Base-by-base conservation (phyloP, 2,888 invertebrate genomes). In the Acholoe squamosa region DNA sequence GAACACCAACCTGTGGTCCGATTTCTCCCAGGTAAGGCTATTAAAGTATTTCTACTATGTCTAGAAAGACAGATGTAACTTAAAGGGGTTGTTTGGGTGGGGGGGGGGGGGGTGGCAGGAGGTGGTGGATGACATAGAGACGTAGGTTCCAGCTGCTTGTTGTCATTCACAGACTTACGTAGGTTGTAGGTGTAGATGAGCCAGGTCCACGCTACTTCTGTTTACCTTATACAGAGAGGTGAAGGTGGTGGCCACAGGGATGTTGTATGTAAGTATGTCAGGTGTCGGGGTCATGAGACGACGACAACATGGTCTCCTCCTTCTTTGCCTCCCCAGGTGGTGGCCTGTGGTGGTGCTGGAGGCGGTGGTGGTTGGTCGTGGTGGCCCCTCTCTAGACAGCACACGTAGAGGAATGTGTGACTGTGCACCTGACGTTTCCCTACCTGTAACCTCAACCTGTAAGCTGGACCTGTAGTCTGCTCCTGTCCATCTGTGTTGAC, bases 281-380 rank as follows among this genome's bases (percentile, higher is more conserved):
- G 71, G 71, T 71, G 71, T 71, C 71, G 71, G 71, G 71, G 71
- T 71, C 71, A 71, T 25, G 31, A 25, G 71, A 71, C 71, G 31
- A 61, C 61, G 61, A 61, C 61, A n/a, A 61, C 61, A 61, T 12
- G 22, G n/a, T 19, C 61, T n/a, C 61, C 61, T 43, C 43, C 43
- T 43, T 10, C 43, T 43, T 10, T 14, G 19, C 61, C 7, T 25
- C n/a, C 71, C 71, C 71, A 71, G 71, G 71, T 71, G 71, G 25
- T n/a, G 61, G 43, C 43, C 43, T 43, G 43, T 43, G 43, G 43
- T 43, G 43, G 61, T 61, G 61, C 61, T 61, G 71, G 71, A 28
- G 71, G 3, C 71, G 71, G n/a, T 14, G 14, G 7, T 25, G 14
- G 71, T 25, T 71, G 71, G 71, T 71, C 0, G 71, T 14, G 71